phyloP scores from a whole-genome alignment of 1,140 invertebrate genomes.

The Aphelenchoides fujianensis region DNA sequence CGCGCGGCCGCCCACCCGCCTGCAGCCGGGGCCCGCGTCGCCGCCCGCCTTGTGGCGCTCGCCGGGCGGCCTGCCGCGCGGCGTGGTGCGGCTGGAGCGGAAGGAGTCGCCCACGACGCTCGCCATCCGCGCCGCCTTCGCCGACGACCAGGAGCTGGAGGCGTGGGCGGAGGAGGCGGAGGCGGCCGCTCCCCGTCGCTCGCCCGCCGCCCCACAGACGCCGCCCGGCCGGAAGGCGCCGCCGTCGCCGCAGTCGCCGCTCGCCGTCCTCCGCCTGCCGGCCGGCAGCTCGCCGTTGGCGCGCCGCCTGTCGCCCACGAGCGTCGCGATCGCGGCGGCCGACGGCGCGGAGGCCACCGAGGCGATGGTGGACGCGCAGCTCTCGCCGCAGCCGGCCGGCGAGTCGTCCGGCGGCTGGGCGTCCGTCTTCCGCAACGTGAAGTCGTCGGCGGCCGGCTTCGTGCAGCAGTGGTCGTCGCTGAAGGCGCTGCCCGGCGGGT shows the following conservation, averaged over 20 bases:
- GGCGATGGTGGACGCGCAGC: not conserved
- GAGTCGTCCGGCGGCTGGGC: not conserved
- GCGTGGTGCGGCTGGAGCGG: not conserved
- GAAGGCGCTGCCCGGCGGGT: too few relatives aligned
- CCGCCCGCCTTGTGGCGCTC: not conserved
- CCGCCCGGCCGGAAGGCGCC: too few relatives aligned
- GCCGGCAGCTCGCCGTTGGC: not conserved
- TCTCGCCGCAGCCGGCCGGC: not conserved
- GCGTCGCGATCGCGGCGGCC: not conserved
- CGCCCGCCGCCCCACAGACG: too few relatives aligned
- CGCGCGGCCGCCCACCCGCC: not conserved
- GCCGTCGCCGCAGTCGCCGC: too few relatives aligned
- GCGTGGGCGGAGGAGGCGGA: not conserved
- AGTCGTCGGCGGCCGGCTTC: too few relatives aligned
- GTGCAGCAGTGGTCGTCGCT: too few relatives aligned
- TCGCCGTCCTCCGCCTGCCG: not conserved
- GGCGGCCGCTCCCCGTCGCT: too few relatives aligned
- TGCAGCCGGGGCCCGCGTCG: not conserved
- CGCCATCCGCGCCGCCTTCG: not conserved
- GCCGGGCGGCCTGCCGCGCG: not conserved
- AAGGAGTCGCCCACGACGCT: not conserved
- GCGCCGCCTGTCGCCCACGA: not conserved
- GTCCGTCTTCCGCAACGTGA: too few relatives aligned
- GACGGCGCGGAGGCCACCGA: not conserved
- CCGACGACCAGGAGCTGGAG: not conserved